Conservation (phyloP, 2,797 vertebrate species). For the Clarias fuscus region DNA sequence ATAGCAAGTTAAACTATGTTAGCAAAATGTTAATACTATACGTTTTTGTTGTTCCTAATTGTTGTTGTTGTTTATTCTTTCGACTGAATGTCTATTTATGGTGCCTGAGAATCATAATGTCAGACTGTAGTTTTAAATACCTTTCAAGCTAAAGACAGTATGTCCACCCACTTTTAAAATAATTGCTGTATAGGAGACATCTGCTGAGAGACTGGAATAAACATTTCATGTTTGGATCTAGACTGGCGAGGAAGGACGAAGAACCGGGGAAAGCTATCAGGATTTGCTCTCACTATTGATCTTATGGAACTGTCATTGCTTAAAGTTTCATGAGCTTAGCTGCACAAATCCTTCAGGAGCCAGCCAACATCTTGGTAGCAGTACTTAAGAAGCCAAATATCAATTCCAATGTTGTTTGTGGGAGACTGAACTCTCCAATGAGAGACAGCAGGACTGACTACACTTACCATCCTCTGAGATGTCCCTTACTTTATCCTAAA, state of each 20-base stretch:
- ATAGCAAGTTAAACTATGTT: not conserved
- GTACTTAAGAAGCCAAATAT: conserved; percentile 52
- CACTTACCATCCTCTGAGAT: conserved; percentile 35
- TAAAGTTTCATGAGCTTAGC: conserved; percentile 64
- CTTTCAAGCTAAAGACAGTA: not conserved
- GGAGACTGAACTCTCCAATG: conserved; percentile 47
- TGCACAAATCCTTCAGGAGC: conserved; percentile 59
- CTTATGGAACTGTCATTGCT: conserved; percentile 60
- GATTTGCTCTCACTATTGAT: conserved; percentile 59
- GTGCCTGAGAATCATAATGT: not conserved
- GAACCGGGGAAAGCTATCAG: conserved; percentile 45
- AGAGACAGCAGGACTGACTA: conserved; percentile 50
- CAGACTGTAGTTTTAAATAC: not conserved
- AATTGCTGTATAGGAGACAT: conserved; percentile 13
- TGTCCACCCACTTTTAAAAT: conserved; percentile 3
- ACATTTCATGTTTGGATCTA: conserved; percentile 5
- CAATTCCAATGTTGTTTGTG: conserved; percentile 52
- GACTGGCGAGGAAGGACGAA: conserved; percentile 27
- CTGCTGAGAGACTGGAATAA: conserved; percentile 9
- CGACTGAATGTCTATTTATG: not conserved
- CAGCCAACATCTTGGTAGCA: conserved; percentile 54
- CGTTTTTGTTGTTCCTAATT: not conserved
- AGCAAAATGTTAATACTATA: not conserved
- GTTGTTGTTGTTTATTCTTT: not conserved
- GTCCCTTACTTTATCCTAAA: conserved; percentile 23